Evolutionary conservation across 2,797 vertebrate genomes (phyloP).

Genomic region (Aeoliscus strigatus): DNA sequence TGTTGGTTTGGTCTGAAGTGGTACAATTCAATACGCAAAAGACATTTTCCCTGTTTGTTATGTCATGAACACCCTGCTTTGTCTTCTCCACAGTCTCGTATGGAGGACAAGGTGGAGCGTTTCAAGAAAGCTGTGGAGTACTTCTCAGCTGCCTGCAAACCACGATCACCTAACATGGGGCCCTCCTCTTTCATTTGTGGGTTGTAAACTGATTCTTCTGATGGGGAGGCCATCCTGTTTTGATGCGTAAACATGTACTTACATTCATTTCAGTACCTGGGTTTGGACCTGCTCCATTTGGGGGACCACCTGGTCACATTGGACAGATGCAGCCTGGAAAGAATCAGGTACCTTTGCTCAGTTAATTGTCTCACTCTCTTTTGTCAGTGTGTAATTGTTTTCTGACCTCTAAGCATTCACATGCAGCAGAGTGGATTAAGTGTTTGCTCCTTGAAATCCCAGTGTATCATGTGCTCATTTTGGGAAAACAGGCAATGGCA

Average conservation of each 20-base stretch:
- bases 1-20: no score
- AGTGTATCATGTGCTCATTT: constrained; percentile 26
- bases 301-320: constrained; percentile 82
- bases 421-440: constrained; percentile 20
- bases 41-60: neutral
- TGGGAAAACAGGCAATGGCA: neutral
- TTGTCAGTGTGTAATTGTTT: constrained; percentile 11
- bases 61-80: neutral
- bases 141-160: constrained; percentile 88
- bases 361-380: constrained; percentile 1
- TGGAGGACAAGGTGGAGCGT: constrained; percentile 89
- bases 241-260: neutral
- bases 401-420: constrained; percentile 13
- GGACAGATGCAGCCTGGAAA: constrained; percentile 81
- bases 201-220: constrained; percentile 37
- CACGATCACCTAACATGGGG: constrained; percentile 80
- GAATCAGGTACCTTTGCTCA: constrained; percentile 74
- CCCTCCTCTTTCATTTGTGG: constrained; percentile 85
- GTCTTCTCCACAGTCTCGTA: constrained; percentile 78
- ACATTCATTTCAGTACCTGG: constrained; percentile 73
- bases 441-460: constrained; percentile 21
- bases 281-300: constrained; percentile 82
- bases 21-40: no score
- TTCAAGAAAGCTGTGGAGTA: constrained; percentile 95
- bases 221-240: neutral